Evolutionary conservation across 2,113 vertebrate genomes (phyloP), one percentile per base, ranked within the genome.

Genomic region (Chloebia gouldiae): DNA sequence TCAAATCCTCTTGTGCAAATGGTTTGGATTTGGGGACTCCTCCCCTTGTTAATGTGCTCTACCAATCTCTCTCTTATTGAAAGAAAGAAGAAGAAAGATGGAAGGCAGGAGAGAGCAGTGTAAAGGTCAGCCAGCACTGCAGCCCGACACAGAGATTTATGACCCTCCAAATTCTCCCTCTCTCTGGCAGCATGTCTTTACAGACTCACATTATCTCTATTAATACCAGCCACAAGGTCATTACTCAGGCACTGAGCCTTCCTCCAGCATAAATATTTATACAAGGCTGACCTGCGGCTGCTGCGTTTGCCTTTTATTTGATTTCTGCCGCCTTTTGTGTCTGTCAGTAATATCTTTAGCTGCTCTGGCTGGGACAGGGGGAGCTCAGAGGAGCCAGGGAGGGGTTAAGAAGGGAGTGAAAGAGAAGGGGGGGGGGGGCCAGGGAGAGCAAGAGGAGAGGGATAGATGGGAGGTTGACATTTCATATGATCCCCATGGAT

Each of bases 211-310:
- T 98, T 98, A 98, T 98, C 98, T 98, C 98, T 98, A 96, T 98
- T 98, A 98, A 98, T 98, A 97, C 98, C 98, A 98, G 97, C 97
- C 97, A 97, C 97, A 98, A 97, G 98, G 98, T 97, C 98, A 97
- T 98, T 97, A 98, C 96, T 97, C 97, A 98, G 97, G 97, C 98
- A 98, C 96, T 90, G 96, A 98, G 97, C 97, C 97, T 97, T 98
- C 97, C 96, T 98, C 87, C 96, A 97, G 98, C 96, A 98, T 98
- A 98, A 98, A 98, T 98, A 98, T 98, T 98, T 98, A 98, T 98
- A 97, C 93, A 98, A 97, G 96, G 92, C 95, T 98, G 97, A 98
- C 98, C 98, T 98, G 97, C 50, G 97, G 96, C 97, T 97, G 98
- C 96, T 82, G 95, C 92, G 11, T 97, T 98, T 97, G 97, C 97